These are phyloP conservation scores for Odontomachus brunneus DNA, from an alignment of 1,140 invertebrate species.

Conservation along the genomic window DNA sequence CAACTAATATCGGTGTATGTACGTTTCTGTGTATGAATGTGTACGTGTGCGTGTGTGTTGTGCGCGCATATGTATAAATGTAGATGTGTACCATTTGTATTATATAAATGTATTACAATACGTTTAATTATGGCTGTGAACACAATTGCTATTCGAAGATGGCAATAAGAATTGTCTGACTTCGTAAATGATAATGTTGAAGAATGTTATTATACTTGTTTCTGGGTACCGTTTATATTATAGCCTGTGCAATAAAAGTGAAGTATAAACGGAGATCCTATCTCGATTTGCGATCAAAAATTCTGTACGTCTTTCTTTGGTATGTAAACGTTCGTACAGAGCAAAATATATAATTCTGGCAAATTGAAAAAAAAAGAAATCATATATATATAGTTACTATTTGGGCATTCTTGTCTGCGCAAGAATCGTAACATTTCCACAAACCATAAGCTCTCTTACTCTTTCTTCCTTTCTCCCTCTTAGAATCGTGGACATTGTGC, in stretches of 20 bases:
- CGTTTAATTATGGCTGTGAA: constrained; percentile 71
- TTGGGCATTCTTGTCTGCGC: constrained; percentile 52
- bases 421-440: constrained; percentile 56
- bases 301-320: constrained; percentile 71
- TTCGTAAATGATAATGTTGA: constrained; percentile 62
- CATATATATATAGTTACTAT: constrained; percentile 58
- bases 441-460: constrained; percentile 57
- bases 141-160: constrained; percentile 75
- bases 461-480: not conserved
- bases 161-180: constrained; percentile 60
- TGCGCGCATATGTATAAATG: not conserved
- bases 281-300: constrained; percentile 56
- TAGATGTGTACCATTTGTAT: constrained; percentile 37
- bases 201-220: constrained; percentile 60
- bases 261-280: constrained; percentile 63
- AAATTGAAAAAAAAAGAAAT: constrained; percentile 39
- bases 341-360: constrained; percentile 54
- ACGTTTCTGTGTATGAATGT: too few species aligned
- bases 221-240: constrained; percentile 53
- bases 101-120: constrained; percentile 72
- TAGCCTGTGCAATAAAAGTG: constrained; percentile 64
- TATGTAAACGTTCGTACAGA: constrained; percentile 70
- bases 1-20: constrained; percentile 67
- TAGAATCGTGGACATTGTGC: constrained; percentile 62
- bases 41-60: constrained; percentile 4